Evolutionary conservation across 2,888 invertebrate genomes (phyloP).

Genomic region (Anodontia alba): DNA sequence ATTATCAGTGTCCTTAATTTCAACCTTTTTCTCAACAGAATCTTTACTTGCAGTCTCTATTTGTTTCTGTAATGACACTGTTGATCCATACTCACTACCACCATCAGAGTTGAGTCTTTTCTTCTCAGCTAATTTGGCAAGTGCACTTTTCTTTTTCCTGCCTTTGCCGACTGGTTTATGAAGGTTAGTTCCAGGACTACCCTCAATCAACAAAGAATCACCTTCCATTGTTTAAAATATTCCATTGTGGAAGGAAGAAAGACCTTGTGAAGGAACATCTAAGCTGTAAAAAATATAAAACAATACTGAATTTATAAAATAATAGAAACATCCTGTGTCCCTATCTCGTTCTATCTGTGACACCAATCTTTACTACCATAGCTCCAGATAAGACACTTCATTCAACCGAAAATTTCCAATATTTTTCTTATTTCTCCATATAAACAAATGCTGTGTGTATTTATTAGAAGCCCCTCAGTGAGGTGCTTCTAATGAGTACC

Average conservation of each 20-base stretch:
- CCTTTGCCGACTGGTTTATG: constrained; percentile 34
- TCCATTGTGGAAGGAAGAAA: constrained; percentile 1
- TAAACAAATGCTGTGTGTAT: too few species aligned
- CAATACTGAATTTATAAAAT: too few species aligned
- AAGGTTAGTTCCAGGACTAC: constrained; percentile 17
- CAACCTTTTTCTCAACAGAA: constrained; percentile 14
- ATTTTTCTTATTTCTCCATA: too few species aligned
- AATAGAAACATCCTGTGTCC: too few species aligned
- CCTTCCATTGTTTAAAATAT: neutral
- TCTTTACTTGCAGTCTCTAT: constrained; percentile 10
- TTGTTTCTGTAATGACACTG: constrained; percentile 56
- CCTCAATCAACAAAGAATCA: constrained; percentile 4
- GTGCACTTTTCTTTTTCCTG: constrained; percentile 74
- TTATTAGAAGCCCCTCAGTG: too few species aligned
- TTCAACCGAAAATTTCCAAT: too few species aligned
- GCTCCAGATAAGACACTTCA: too few species aligned
- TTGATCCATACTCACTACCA: constrained; percentile 75
- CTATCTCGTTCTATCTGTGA: too few species aligned
- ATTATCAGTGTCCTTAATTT: constrained; percentile 4
- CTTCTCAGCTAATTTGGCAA: constrained; percentile 75
- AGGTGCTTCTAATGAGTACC: too few species aligned
- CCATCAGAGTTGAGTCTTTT: constrained; percentile 66
- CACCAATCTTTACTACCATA: too few species aligned
- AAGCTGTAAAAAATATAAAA: neutral
- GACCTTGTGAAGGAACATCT: neutral